phyloP scores from a whole-genome alignment of 2,797 vertebrate species.

The Merluccius polli region DNA sequence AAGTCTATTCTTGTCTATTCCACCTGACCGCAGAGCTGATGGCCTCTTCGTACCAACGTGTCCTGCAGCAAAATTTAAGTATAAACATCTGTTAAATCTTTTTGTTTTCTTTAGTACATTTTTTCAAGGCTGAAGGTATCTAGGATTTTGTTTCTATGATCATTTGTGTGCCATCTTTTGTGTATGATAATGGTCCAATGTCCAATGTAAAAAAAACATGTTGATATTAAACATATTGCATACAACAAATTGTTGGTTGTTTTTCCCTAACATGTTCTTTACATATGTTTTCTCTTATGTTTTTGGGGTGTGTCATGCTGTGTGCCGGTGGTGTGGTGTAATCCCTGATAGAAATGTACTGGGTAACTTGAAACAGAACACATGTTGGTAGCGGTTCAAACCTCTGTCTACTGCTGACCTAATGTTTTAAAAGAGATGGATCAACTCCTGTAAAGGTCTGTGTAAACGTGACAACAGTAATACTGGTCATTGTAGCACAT shows the following conservation, averaged over 20 bases:
- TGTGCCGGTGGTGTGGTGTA: not conserved
- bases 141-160: not conserved
- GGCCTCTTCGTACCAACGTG: not conserved
- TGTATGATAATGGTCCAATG: not conserved
- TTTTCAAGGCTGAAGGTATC: not conserved
- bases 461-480: not conserved
- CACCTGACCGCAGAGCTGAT: conserved; percentile 32
- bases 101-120: not conserved
- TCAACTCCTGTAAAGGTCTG: not conserved
- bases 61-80: not conserved
- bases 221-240: not conserved
- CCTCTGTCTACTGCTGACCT: too few relatives aligned
- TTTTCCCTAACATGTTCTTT: not conserved
- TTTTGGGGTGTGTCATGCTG: not conserved
- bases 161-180: not conserved
- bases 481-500: not conserved
- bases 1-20: conserved; percentile 53
- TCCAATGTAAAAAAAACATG: not conserved
- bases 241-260: not conserved
- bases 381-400: too few relatives aligned
- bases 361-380: too few relatives aligned
- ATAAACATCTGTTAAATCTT: not conserved
- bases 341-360: too few relatives aligned
- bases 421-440: too few relatives aligned
- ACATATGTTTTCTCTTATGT: not conserved